phyloP scores from a whole-genome alignment of 1,140 invertebrate genomes.

The Trypoxylus dichotomus region DNA sequence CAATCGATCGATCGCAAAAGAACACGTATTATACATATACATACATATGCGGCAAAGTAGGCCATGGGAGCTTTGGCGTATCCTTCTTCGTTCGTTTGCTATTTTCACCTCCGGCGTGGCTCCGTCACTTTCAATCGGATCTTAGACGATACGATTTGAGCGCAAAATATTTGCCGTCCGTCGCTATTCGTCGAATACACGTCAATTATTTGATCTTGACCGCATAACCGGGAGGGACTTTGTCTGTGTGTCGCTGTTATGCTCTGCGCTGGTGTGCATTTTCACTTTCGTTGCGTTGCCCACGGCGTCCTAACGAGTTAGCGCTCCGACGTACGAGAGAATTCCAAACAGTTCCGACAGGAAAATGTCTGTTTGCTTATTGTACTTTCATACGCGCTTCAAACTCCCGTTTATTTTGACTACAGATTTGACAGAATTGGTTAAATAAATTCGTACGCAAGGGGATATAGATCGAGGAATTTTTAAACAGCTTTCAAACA shows the following conservation, averaged over 20 bases:
- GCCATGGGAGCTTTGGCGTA: background rate
- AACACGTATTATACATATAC: background rate
- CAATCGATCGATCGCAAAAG: conserved; percentile 1
- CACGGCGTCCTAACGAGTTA: background rate
- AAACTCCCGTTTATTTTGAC: background rate
- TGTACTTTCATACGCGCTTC: background rate
- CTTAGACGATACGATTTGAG: background rate
- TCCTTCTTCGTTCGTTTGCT: background rate
- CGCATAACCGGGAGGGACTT: background rate
- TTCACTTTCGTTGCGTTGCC: conserved; percentile 1
- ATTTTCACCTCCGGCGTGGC: background rate
- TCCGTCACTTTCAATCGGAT: background rate
- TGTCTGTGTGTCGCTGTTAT: background rate
- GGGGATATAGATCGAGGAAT: background rate
- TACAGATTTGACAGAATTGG: background rate
- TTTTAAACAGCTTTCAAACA: background rate
- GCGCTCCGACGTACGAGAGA: background rate
- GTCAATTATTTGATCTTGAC: conserved; percentile 7
- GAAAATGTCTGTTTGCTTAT: background rate
- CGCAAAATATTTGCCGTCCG: background rate
- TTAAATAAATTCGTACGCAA: background rate
- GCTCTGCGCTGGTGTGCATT: background rate
- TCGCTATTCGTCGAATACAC: background rate
- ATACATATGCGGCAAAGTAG: background rate
- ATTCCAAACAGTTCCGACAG: conserved; percentile 5